Conservation (phyloP, 2,888 invertebrate species). For the Selenia dentaria region DNA sequence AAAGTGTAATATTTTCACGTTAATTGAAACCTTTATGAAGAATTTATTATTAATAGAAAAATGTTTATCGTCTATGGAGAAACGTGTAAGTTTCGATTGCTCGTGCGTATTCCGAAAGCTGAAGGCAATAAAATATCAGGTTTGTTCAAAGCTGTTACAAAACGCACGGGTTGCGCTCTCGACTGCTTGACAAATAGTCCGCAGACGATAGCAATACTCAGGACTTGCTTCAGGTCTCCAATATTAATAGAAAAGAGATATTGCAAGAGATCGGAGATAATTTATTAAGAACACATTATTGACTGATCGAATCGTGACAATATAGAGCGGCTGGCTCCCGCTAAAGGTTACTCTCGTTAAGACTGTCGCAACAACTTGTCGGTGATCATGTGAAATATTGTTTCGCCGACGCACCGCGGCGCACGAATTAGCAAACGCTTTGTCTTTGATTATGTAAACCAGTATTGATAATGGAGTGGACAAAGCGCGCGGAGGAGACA, state of each 20-base stretch:
- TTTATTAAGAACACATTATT: conserved; percentile 62
- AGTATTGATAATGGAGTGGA: conserved; percentile 10
- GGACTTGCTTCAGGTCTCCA: conserved; percentile 22
- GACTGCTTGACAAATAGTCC: conserved; percentile 66
- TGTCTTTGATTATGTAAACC: conserved; percentile 23
- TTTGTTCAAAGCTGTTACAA: conserved; percentile 72
- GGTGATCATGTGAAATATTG: conserved; percentile 59
- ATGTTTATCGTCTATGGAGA: conserved; percentile 42
- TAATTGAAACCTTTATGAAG: conserved; percentile 42
- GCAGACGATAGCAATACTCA: conserved; percentile 48
- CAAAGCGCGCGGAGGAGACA: conserved; percentile 33
- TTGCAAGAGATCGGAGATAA: conserved; percentile 60
- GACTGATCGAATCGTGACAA: conserved; percentile 74
- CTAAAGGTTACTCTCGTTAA: conserved; percentile 82
- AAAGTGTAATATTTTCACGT: conserved; percentile 35
- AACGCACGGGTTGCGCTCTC: conserved; percentile 64
- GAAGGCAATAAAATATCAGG: conserved; percentile 70
- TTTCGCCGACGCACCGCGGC: conserved; percentile 37
- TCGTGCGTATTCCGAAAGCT: conserved; percentile 63
- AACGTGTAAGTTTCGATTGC: conserved; percentile 51
- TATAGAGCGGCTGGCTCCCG: conserved; percentile 70
- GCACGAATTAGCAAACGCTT: conserved; percentile 29
- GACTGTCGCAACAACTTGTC: conserved; percentile 62
- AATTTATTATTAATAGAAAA: too few species aligned
- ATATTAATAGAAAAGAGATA: conserved; percentile 25